phyloP scores from a whole-genome alignment of 2,888 invertebrate genomes.

The Dicroscelio sp. region DNA sequence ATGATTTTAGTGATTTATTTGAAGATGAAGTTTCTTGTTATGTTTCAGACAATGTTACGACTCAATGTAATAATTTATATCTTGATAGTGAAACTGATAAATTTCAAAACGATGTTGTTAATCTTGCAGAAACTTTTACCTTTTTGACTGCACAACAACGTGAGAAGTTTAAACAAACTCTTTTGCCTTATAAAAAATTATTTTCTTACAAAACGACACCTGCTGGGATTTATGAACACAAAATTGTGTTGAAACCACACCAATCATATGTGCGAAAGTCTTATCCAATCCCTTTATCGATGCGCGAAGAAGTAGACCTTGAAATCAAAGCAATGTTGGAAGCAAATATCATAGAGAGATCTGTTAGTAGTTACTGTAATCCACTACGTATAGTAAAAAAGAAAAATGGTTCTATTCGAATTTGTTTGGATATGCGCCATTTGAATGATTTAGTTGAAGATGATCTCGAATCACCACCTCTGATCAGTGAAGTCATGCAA shows the following conservation, averaged over 20 bases:
- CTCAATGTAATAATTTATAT: too few relatives aligned
- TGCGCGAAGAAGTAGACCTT: neutral
- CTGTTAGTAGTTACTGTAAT: constrained; percentile 77
- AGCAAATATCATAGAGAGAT: constrained; percentile 82
- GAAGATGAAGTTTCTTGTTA: too few relatives aligned
- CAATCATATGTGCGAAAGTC: constrained; percentile 61
- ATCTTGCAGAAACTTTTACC: too few relatives aligned
- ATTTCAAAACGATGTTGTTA: too few relatives aligned
- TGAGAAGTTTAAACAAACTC: too few relatives aligned
- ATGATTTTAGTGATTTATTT: too few relatives aligned
- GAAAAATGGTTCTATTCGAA: constrained; percentile 84
- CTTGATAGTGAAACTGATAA: too few relatives aligned
- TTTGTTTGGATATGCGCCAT: constrained; percentile 86
- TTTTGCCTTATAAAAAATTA: constrained; percentile 18
- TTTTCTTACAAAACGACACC: constrained; percentile 56
- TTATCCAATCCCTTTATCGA: constrained; percentile 44
- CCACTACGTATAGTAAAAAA: constrained; percentile 65
- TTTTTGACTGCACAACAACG: too few relatives aligned
- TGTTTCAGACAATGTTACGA: too few relatives aligned
- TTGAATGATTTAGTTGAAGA: constrained; percentile 63
- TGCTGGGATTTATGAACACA: constrained; percentile 79
- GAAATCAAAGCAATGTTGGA: constrained; percentile 84
- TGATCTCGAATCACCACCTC: constrained; percentile 84
- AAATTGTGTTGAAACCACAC: constrained; percentile 57
- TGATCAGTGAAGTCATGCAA: constrained; percentile 70